Evolutionary conservation across 2,113 vertebrate genomes (phyloP).

Genomic region (Geococcyx californianus): DNA sequence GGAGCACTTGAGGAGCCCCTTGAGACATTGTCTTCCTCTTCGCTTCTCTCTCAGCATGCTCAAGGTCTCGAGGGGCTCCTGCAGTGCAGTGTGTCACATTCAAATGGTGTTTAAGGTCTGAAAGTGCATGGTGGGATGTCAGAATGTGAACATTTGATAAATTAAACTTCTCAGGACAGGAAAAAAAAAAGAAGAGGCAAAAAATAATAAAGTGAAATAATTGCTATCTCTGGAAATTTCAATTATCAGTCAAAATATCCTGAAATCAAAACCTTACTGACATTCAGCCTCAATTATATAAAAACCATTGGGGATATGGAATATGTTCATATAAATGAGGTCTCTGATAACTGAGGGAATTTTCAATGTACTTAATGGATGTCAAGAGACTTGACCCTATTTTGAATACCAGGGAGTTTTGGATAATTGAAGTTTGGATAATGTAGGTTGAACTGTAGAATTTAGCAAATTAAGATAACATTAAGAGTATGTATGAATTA

Average conservation of each 20-base stretch:
- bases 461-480: slow-evolving; percentile 65
- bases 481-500: slow-evolving; percentile 1
- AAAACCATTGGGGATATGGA: slow-evolving; percentile 36
- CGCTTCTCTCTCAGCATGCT: not conserved
- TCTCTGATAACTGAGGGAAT: slow-evolving; percentile 59
- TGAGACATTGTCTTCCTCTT: not conserved
- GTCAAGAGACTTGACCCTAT: slow-evolving; percentile 67
- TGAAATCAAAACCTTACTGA: slow-evolving; percentile 56
- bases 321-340: slow-evolving; percentile 59
- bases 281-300: slow-evolving; percentile 57
- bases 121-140: not conserved
- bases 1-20: not conserved
- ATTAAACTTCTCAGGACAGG: not conserved
- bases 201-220: slow-evolving; percentile 9
- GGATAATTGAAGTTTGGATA: slow-evolving; percentile 64
- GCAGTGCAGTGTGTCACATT: not conserved
- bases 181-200: not conserved
- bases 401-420: slow-evolving; percentile 55
- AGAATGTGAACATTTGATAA: not conserved
- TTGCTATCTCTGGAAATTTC: slow-evolving; percentile 47
- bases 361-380: slow-evolving; percentile 57
- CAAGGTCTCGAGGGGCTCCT: not conserved
- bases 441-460: slow-evolving; percentile 61
- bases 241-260: slow-evolving; percentile 64
- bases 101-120: not conserved